Evolutionary conservation across 2,797 vertebrate genomes (phyloP).

Genomic region (Gymnoscopelus microlampas): DNA sequence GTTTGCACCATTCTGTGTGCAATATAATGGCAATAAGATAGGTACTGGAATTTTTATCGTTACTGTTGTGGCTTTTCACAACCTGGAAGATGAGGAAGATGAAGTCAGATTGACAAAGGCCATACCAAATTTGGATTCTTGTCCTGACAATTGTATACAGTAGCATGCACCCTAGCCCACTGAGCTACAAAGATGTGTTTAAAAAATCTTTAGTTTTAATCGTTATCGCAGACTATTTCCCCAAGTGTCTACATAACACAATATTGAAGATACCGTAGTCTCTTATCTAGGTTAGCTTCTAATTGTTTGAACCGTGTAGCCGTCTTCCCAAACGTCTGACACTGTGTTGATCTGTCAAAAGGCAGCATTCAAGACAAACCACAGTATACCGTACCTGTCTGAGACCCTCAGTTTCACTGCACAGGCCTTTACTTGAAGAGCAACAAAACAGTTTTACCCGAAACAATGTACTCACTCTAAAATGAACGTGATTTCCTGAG

Average conservation of each 20-base stretch:
- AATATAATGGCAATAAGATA: no score
- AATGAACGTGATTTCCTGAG: constrained; percentile 30
- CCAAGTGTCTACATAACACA: no score
- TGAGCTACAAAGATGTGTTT: no score
- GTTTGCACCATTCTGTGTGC: constrained; percentile 9
- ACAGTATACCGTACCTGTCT: constrained; percentile 10
- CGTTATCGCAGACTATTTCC: no score
- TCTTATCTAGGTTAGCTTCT: constrained; percentile 6
- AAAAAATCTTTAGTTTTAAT: no score
- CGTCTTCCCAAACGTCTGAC: constrained; percentile 2
- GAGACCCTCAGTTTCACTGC: constrained; percentile 36
- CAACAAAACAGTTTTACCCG: constrained; percentile 10
- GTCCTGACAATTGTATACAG: background rate
- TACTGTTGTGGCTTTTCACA: constrained; percentile 15
- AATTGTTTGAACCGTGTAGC: constrained; percentile 8
- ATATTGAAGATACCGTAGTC: no score
- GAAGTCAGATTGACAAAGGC: background rate
- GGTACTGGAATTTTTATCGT: background rate
- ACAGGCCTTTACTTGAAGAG: background rate
- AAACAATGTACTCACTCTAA: constrained; percentile 58
- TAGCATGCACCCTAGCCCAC: no score
- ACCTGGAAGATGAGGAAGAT: background rate
- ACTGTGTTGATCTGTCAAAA: constrained; percentile 12
- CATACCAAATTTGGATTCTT: background rate
- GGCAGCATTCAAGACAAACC: constrained; percentile 9